Evolutionary conservation across 1,140 invertebrate species (phyloP), one percentile per base, ranked within the genome.

Genomic region (Drosophila suzukii): DNA sequence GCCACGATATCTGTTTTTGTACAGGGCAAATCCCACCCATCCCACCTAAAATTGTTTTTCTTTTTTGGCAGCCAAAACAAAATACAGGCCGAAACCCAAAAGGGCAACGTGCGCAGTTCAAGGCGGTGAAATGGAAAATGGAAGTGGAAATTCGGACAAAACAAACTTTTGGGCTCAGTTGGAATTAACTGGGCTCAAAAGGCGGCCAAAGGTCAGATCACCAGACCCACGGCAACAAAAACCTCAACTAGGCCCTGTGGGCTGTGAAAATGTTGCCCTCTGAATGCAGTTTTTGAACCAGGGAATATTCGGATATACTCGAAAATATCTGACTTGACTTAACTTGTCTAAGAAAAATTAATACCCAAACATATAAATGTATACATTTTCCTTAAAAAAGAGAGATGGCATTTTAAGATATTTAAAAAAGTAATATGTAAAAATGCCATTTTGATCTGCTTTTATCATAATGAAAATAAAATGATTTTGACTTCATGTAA

Each of bases 61-160:
- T 30, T 30, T 43, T 63, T 12, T 7, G 11, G 7, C 12, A 72
- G 32, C 24, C 30, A 30, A 32, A 27, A 10, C 32, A 11, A 36
- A 20, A 10, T 27, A 17, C 32, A 57, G 27, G 44, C 17, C 20
- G 36, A 50, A 36, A 12, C 24, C 27, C 53, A 56, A 80, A 63
- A 60, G 65, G 73, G 44, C 73, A 76, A 39, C 71, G 70, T 44
- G 70, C 61, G 58, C 30, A 70, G 71, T 67, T 77, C 75, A 77
- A 61, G 75, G 71, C 75, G 61, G 30, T 15, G 15, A 62, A 62
- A 54, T 54, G 49, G 30, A 51, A 51, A 38, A 41, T 49, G 20
- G 46, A 41, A 63, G 32, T 63, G 61, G 61, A 44, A 61, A 44
- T 63, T 44, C 56, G 55, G 30, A 54, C 50, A 70, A 51, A 66